Evolutionary conservation across 1,140 invertebrate species (phyloP).

Genomic region (Trinorchestia longiramus): DNA sequence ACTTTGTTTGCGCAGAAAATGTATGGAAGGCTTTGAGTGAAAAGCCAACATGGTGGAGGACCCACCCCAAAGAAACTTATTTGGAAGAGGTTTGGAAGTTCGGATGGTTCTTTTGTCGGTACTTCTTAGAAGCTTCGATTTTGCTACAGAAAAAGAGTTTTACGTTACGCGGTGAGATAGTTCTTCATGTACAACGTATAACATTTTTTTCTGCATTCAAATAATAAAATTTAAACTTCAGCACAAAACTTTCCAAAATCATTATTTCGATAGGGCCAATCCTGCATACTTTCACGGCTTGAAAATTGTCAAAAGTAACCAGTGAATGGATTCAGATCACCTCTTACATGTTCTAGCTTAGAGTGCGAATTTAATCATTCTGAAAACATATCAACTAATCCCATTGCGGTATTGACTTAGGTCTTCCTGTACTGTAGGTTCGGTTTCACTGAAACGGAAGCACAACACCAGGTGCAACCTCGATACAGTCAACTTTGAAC

Average conservation of each 20-base stretch:
- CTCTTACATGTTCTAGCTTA: not conserved
- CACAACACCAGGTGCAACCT: not conserved
- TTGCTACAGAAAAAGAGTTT: not conserved
- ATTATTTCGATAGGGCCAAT: not conserved
- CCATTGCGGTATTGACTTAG: not conserved
- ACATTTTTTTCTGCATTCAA: no score
- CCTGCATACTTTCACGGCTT: no score
- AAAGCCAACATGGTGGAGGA: conserved; percentile 26
- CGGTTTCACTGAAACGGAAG: not conserved
- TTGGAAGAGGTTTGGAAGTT: not conserved
- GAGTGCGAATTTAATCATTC: not conserved
- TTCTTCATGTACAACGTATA: not conserved
- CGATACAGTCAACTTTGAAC: not conserved
- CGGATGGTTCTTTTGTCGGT: conserved; percentile 15
- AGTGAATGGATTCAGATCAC: not conserved
- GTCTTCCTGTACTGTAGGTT: not conserved
- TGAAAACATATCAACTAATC: not conserved
- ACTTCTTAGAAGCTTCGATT: not conserved
- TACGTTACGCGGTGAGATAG: not conserved
- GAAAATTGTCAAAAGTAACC: not conserved
- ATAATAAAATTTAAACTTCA: not conserved
- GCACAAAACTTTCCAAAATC: not conserved
- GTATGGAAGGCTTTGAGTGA: conserved; percentile 44
- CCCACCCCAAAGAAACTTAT: conserved; percentile 21
- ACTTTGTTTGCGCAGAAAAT: conserved; percentile 50